Percentiles rank a stretch among this genome's conserved stretches.
Evolutionary conservation across 2,888 invertebrate genomes (phyloP).

Genomic region (Prosapia bicincta): DNA sequence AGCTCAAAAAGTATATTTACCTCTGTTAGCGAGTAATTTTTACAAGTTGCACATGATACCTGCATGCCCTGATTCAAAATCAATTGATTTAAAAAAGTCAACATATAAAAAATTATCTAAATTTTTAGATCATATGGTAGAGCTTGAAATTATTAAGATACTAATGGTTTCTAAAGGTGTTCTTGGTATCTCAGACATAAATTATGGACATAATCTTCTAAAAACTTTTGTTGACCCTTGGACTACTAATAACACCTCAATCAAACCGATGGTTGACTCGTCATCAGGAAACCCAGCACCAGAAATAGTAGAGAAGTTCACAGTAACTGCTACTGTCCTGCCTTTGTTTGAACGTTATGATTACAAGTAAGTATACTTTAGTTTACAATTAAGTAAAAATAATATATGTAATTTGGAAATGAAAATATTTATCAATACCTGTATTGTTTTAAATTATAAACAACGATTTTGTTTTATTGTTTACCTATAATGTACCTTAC

Average conservation of each 20-base stretch:
- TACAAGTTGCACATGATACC: slow-evolving; percentile 67
- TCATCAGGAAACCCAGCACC: slow-evolving; percentile 46
- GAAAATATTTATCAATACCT: too few species aligned
- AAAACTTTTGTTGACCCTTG: slow-evolving; percentile 45
- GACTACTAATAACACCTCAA: slow-evolving; percentile 4
- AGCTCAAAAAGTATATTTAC: slow-evolving; percentile 66
- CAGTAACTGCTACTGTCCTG: slow-evolving; percentile 62
- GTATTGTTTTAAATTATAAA: too few species aligned
- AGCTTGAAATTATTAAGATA: slow-evolving; percentile 48
- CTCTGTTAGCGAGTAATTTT: slow-evolving; percentile 77
- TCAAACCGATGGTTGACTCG: slow-evolving; percentile 18
- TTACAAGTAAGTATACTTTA: slow-evolving; percentile 48
- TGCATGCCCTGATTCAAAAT: slow-evolving; percentile 64
- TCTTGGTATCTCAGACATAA: slow-evolving; percentile 67
- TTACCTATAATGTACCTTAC: too few species aligned
- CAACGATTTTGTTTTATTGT: too few species aligned
- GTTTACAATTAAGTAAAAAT: too few species aligned
- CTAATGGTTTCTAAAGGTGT: slow-evolving; percentile 65
- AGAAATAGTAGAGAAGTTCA: slow-evolving; percentile 62
- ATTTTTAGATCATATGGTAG: slow-evolving; percentile 75
- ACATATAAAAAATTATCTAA: slow-evolving; percentile 84
- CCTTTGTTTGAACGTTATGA: slow-evolving; percentile 59
- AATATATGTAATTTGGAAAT: too few species aligned
- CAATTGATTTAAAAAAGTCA: slow-evolving; percentile 83
- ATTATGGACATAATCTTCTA: slow-evolving; percentile 55